Evolutionary conservation across 2,113 vertebrate species (phyloP).

Genomic region (Notothenia coriiceps): DNA sequence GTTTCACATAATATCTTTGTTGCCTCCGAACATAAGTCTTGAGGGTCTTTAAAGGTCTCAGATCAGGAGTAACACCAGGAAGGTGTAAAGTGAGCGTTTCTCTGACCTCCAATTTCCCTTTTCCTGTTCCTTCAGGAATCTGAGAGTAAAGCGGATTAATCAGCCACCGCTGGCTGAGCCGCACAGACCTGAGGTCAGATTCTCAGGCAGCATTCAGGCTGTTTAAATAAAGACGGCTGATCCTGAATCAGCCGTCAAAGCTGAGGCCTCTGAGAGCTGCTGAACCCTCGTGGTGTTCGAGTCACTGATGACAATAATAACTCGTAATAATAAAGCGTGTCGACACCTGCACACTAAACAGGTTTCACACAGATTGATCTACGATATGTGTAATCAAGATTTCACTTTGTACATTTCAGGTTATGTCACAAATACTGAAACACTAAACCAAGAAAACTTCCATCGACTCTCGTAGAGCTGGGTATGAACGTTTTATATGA

Average conservation of each 20-base stretch:
- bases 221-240: not conserved
- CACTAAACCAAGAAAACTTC: no score
- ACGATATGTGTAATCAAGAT: not conserved
- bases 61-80: not conserved
- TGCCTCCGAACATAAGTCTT: not conserved
- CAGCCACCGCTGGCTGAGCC: not conserved
- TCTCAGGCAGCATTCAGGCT: not conserved
- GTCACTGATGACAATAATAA: not conserved
- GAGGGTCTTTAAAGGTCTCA: not conserved
- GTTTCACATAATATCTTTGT: not conserved
- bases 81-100: not conserved
- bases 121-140: not conserved
- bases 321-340: not conserved
- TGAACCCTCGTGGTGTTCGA: not conserved
- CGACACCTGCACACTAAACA: not conserved
- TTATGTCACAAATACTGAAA: no score
- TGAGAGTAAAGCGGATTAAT: slow-evolving; percentile 6
- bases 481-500: no score
- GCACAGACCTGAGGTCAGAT: not conserved
- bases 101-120: not conserved
- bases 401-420: no score
- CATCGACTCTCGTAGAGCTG: no score
- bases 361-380: not conserved
- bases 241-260: not conserved
- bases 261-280: not conserved